phyloP scores from a whole-genome alignment of 2,888 invertebrate genomes.

The Idaea dimidiata region DNA sequence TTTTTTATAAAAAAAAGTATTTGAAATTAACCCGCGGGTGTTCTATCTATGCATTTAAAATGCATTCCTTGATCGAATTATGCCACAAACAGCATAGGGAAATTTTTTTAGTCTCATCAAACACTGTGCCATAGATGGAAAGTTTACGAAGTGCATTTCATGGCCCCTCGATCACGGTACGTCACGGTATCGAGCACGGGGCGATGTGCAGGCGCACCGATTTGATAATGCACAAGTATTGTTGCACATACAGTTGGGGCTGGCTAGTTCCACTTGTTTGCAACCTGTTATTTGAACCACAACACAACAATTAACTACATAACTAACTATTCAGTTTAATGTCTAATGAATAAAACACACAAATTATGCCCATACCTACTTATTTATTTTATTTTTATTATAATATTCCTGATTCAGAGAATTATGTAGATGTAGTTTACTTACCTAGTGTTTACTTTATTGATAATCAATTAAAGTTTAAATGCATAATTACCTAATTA shows the following conservation, averaged over 20 bases:
- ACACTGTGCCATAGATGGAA: constrained; percentile 29
- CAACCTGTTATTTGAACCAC: constrained; percentile 47
- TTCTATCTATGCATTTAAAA: too few species aligned
- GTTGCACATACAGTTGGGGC: constrained; percentile 22
- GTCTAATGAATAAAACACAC: background rate
- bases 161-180: constrained; percentile 65
- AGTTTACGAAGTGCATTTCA: constrained; percentile 52
- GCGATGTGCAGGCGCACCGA: constrained; percentile 60
- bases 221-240: constrained; percentile 58
- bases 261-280: constrained; percentile 38
- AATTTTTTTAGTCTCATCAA: too few species aligned
- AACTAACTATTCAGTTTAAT: background rate
- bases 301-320: constrained; percentile 14
- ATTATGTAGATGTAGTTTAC: too few species aligned
- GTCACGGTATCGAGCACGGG: constrained; percentile 45
- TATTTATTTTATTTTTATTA: background rate
- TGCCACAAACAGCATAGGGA: too few species aligned
- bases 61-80: too few species aligned
- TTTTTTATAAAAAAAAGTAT: too few species aligned
- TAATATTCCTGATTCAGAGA: too few species aligned
- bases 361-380: background rate
- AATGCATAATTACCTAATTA: background rate
- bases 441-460: background rate
- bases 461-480: background rate
- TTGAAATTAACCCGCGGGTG: too few species aligned